Evolutionary conservation across 2,888 invertebrate genomes (phyloP), one percentile per base, ranked within the genome.

Genomic region (Dicycla oo): DNA sequence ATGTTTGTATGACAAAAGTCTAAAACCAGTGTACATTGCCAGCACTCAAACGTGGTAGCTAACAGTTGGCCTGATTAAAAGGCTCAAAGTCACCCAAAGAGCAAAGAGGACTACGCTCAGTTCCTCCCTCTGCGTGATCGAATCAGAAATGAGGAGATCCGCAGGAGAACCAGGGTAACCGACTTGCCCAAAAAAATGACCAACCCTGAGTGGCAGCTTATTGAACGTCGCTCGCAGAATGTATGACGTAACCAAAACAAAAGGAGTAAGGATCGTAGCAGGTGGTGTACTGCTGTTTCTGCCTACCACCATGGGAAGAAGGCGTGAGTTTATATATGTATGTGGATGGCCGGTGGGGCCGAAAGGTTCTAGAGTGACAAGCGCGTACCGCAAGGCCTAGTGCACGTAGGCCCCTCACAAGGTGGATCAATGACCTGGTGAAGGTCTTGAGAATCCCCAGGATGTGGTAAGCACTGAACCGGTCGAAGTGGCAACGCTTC

Each of bases 321-420:
- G 34, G 34, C 34, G 4, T 34, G 34, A 34, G 34, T 34, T 34
- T 34, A 34, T 34, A 6, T 34, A 34, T 34, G 34, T 34, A 34
- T 34, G 34, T 3, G n/a, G 3, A 51, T 51, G 26, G 43, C 73
- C 11, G 15, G 18, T 57, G 23, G 26, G 47, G 13, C 56, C 40
- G 1, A 49, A 66, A 66, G 47, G n/a, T 66, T 49, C 56, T 43
- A 49, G 7, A n/a, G 47, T 56, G 7, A 34, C 43, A 26, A 34
- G 68, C 67, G 68, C 76, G 26, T 73, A 73, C 73, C 69, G 20
- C 56, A 38, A 45, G n/a, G 23, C 2, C 15, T 57, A 30, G 38
- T 38, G 69, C 18, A 49, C n/a, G 56, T 51, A 13, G 78, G 38
- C 54, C 66, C 75, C 23, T 73, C 72, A 47, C 53, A 73, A 75